Base-by-base conservation (phyloP, 2,888 invertebrate species). In the Seladonia tumulorum region DNA sequence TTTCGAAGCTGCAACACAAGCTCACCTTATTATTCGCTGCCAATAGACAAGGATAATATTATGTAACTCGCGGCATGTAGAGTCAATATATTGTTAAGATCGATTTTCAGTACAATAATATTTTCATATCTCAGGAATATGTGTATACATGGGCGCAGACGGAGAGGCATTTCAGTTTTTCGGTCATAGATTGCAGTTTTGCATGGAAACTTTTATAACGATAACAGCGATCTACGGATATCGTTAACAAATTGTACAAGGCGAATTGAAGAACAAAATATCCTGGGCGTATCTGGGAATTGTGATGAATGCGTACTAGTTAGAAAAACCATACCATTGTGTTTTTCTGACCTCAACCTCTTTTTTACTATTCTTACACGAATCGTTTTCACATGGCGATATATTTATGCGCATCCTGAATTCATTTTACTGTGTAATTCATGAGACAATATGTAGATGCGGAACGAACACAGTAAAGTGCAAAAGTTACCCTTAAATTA, bases 381-480 rank as follows among this genome's bases (percentile, higher is more conserved):
- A 74, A 63, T 82, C 75, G 74, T 86, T 81, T 82, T 68, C 42
- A 71, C 49, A 76, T 76, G 85, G 85, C 86, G 85, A 88, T 82
- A 39, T 39, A 84, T 77, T 79, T 77, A 82, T 75, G 81, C 77
- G 85, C 88, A 85, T 80, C 78, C 70, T 81, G 78, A 63, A 83
- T 88, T 90, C 85, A 76, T 91, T 90, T 91, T 88, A 91, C 88
- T 83, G 88, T 89, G 88, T 89, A 90, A 89, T 88, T 91, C 90
- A 89, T 90, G 89, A 89, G 91, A 91, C 90, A 89, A 90, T 92
- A 90, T 90, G 89, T 91, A 92, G 76, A 83, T 77, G 77, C 77
- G 49, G 78, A 66, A 72, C 80, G 74, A 80, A 45, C 79, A 83
- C 87, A 89, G 77, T 86, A 85, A 83, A 83, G 79, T 79, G 82